Evolutionary conservation across 2,888 invertebrate species (phyloP).

Genomic region (Sinhomidia bicolor): DNA sequence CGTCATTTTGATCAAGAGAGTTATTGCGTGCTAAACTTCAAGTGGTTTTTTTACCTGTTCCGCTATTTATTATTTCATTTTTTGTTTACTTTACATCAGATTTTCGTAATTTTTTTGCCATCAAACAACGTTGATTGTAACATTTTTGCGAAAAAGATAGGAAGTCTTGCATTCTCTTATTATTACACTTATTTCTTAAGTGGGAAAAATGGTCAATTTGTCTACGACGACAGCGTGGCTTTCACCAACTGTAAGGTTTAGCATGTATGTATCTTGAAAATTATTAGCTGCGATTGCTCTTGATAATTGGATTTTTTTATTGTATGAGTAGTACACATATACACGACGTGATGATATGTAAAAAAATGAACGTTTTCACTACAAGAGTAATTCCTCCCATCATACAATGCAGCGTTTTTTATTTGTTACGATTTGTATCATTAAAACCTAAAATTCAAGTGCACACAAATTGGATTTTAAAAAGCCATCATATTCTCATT

Average conservation of each 20-base stretch:
- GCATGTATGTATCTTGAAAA: background rate
- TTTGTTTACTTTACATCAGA: background rate
- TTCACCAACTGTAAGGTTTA: conserved; percentile 4
- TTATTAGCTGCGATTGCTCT: background rate
- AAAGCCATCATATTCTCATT: too few species aligned
- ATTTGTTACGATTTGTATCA: too few species aligned
- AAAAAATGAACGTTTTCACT: background rate
- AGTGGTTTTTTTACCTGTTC: background rate
- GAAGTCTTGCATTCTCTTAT: background rate
- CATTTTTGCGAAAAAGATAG: background rate
- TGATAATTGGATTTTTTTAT: conserved; percentile 37
- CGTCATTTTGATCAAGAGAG: background rate
- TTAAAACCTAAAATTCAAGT: too few species aligned
- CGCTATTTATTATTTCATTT: background rate
- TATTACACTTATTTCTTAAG: conserved; percentile 2
- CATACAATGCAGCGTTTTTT: background rate
- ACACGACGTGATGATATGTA: background rate
- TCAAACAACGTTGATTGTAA: background rate
- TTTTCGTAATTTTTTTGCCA: background rate
- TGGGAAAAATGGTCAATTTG: conserved; percentile 20
- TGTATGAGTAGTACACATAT: background rate
- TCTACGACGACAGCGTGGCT: conserved; percentile 13
- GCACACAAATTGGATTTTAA: too few species aligned
- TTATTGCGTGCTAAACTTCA: background rate
- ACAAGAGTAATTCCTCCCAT: background rate